phyloP scores from a whole-genome alignment of 2,888 invertebrate species.

The Drosophila ezoana region DNA sequence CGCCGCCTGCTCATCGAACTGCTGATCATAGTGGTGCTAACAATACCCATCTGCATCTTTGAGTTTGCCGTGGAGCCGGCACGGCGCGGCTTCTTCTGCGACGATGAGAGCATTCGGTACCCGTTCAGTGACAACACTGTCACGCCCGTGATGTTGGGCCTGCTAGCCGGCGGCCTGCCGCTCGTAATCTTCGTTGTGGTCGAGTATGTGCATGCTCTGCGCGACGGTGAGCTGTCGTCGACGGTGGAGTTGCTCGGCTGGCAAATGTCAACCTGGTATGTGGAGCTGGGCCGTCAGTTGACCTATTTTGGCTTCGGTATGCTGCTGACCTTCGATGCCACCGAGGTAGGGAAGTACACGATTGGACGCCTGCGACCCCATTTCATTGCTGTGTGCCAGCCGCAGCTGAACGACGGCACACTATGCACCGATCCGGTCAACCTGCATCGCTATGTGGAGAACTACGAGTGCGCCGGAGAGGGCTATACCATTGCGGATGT shows the following conservation, averaged over 20 bases:
- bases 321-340: constrained; percentile 74
- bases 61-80: constrained; percentile 76
- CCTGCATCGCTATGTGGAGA: constrained; percentile 89
- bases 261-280: constrained; percentile 61
- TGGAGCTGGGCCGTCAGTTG: constrained; percentile 59
- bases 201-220: constrained; percentile 64
- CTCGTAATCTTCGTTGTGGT: constrained; percentile 59
- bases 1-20: constrained; percentile 70
- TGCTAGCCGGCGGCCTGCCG: constrained; percentile 58
- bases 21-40: constrained; percentile 63
- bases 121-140: constrained; percentile 75
- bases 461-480: constrained; percentile 88
- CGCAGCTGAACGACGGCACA: constrained; percentile 86
- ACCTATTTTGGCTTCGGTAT: constrained; percentile 71
- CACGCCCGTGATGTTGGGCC: constrained; percentile 60
- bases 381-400: constrained; percentile 89
- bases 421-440: constrained; percentile 87
- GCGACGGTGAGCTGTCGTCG: constrained; percentile 44
- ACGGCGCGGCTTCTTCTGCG: constrained; percentile 80
- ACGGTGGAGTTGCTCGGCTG: constrained; percentile 55
- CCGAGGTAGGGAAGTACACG: constrained; percentile 81
- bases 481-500: constrained; percentile 86
- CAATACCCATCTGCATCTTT: constrained; percentile 70
- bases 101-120: constrained; percentile 77
- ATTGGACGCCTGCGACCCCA: constrained; percentile 79